A percentile compares a stretch with the other conserved stretches of the same genome.
These are phyloP conservation scores for Parelbella ahira DNA, from an alignment of 2,888 invertebrate genomes.

Conservation along the genomic window DNA sequence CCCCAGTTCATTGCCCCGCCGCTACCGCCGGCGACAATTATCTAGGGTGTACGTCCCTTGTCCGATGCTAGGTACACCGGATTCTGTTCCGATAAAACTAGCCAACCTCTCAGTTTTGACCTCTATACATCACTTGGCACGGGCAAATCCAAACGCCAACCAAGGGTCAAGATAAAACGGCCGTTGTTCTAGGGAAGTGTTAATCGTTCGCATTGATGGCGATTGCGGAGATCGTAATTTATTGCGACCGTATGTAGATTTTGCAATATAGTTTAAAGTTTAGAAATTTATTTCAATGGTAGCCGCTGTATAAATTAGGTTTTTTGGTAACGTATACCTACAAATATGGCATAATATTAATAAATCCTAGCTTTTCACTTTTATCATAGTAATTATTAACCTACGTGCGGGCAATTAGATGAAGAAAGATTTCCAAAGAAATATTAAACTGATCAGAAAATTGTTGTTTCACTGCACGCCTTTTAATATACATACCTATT, in stretches of 20 bases:
- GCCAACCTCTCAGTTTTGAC: slow-evolving; percentile 33
- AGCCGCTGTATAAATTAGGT: too few relatives aligned
- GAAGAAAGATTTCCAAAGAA: too few relatives aligned
- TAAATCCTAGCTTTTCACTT: too few relatives aligned
- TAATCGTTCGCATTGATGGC: slow-evolving; percentile 39
- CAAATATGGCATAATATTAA: too few relatives aligned
- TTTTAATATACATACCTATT: too few relatives aligned
- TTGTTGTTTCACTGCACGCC: too few relatives aligned
- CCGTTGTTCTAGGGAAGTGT: slow-evolving; percentile 33
- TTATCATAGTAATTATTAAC: too few relatives aligned
- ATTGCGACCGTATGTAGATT: slow-evolving; percentile 29
- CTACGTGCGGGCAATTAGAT: too few relatives aligned
- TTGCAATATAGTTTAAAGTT: slow-evolving; percentile 8
- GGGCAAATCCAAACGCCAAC: slow-evolving; percentile 6
- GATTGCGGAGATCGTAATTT: slow-evolving; percentile 37
- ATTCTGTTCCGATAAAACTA: slow-evolving; percentile 28
- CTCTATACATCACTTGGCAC: slow-evolving; percentile 26
- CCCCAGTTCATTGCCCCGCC: slow-evolving; percentile 52
- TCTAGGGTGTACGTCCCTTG: slow-evolving; percentile 46
- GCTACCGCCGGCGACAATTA: slow-evolving; percentile 45
- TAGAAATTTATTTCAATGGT: slow-evolving; percentile 8
- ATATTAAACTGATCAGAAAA: too few relatives aligned
- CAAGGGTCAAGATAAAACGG: slow-evolving; percentile 34
- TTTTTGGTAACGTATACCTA: too few relatives aligned
- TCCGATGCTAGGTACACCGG: slow-evolving; percentile 37